Conservation (phyloP, 2,113 vertebrate species). For the Myotis yumanensis region DNA sequence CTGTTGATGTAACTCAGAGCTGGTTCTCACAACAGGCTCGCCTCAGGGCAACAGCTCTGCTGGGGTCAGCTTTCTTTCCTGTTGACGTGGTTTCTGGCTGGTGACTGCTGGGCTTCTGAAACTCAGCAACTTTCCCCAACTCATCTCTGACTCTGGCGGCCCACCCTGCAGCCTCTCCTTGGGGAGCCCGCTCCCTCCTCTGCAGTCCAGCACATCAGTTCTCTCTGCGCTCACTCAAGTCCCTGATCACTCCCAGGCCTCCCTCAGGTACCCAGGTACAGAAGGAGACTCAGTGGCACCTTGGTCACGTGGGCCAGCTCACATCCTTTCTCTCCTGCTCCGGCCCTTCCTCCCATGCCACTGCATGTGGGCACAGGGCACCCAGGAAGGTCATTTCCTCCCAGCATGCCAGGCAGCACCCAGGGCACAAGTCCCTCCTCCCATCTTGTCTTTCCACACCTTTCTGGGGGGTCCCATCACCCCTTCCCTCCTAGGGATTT, state of each 20-base stretch:
- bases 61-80: background rate
- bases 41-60: background rate
- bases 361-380: background rate
- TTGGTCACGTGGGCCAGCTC: background rate
- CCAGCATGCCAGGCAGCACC: background rate
- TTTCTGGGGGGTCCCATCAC: background rate
- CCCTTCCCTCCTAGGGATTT: background rate
- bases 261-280: background rate
- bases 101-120: background rate
- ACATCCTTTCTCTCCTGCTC: background rate
- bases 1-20: background rate
- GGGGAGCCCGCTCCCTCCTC: background rate
- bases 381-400: background rate
- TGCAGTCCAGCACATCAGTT: fast-evolving
- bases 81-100: background rate
- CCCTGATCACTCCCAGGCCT: background rate
- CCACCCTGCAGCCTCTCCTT: background rate
- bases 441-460: background rate
- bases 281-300: background rate
- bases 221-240: background rate
- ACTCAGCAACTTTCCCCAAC: background rate
- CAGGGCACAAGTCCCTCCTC: background rate
- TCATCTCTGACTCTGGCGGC: background rate
- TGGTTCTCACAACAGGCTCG: background rate
- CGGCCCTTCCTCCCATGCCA: background rate